Percentiles rank a stretch among this genome's conserved stretches.
These are phyloP conservation scores for Notarius lentiginosus DNA, from an alignment of 2,113 vertebrate species.

Conservation along the genomic window DNA sequence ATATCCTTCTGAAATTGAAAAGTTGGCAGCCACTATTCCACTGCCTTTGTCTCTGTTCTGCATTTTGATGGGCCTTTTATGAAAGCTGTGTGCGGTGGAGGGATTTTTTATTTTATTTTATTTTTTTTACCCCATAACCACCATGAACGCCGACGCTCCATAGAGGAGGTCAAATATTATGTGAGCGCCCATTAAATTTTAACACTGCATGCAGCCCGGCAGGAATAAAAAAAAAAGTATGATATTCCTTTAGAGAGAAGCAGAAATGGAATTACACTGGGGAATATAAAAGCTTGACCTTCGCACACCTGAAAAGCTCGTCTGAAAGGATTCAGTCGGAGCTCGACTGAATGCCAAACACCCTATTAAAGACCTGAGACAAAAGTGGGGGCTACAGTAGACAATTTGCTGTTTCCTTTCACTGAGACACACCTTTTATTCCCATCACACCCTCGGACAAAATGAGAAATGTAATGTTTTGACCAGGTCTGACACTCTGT, in stretches of 20 bases:
- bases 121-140: constrained; percentile 11
- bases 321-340: constrained; percentile 33
- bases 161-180: constrained; percentile 47
- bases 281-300: constrained; percentile 52
- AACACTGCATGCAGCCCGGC: constrained; percentile 20
- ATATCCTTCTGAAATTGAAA: constrained; percentile 51
- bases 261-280: constrained; percentile 32
- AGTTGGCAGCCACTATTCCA: constrained; percentile 33
- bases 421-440: constrained; percentile 13
- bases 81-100: background rate
- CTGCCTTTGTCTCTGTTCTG: constrained; percentile 14
- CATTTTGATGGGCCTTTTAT: constrained; percentile 36
- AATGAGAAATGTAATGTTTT: background rate
- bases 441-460: constrained; percentile 3
- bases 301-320: constrained; percentile 40
- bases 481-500: constrained; percentile 11
- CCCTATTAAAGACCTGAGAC: constrained; percentile 51
- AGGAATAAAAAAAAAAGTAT: constrained; percentile 28
- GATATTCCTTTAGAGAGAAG: constrained; percentile 23
- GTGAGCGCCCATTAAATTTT: constrained; percentile 42
- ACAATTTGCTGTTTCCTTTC: constrained; percentile 29
- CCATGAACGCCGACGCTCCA: background rate
- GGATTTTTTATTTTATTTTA: background rate
- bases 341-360: constrained; percentile 47
- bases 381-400: constrained; percentile 32